These are phyloP conservation scores for Bubo bubo DNA, from an alignment of 2,113 vertebrate genomes.

Conservation along the genomic window DNA sequence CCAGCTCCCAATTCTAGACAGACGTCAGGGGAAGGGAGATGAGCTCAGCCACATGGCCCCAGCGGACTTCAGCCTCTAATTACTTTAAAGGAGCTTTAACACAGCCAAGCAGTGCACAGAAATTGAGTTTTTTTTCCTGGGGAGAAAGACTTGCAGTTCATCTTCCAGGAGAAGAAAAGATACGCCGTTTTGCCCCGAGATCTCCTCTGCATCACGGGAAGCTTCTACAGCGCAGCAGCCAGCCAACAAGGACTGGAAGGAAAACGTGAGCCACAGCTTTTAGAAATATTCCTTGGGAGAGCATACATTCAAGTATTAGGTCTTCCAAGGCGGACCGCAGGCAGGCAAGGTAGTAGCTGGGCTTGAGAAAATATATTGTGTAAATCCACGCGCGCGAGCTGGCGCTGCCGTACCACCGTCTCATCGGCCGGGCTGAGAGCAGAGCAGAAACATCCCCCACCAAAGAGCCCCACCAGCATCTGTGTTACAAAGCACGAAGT, in stretches of 20 bases:
- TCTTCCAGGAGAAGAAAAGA: neutral
- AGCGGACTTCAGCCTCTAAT: neutral
- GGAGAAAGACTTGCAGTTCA: neutral
- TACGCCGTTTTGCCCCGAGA: neutral
- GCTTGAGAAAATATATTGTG: neutral
- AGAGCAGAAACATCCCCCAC: neutral
- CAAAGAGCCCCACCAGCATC: neutral
- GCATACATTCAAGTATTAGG: rapidly evolving
- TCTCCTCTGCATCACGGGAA: neutral
- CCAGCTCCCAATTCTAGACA: neutral
- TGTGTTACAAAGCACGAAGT: neutral
- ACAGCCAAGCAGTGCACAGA: neutral
- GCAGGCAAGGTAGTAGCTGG: neutral
- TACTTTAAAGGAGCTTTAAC: slow-evolving; percentile 42
- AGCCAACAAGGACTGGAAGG: neutral
- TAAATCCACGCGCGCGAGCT: neutral
- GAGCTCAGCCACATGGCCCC: slow-evolving; percentile 23
- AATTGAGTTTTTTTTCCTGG: neutral
- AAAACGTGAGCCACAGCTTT: neutral
- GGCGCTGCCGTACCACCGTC: neutral
- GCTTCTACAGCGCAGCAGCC: neutral
- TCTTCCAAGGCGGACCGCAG: neutral
- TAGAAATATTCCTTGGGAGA: neutral
- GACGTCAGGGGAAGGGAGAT: neutral
- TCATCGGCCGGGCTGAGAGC: neutral